A percentile compares a stretch with the other conserved stretches of the same genome.
Evolutionary conservation across 2,113 vertebrate species (phyloP).

Genomic region (Nesoenas mayeri): DNA sequence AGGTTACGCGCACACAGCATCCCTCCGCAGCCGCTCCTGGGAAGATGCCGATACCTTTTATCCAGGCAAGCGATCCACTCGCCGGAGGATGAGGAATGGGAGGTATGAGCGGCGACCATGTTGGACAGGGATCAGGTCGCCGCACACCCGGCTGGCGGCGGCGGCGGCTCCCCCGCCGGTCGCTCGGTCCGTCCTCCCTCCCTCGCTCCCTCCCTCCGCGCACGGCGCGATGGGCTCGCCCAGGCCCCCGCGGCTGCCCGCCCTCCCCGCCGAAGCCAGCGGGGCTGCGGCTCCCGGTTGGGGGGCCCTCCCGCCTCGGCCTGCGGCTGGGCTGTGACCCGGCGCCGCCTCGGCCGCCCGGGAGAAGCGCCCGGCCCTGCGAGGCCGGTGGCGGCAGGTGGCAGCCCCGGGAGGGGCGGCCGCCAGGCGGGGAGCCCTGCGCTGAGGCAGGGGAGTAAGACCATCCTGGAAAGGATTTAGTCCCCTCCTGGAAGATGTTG

Average conservation of each 20-base stretch:
- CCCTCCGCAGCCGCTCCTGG: neutral
- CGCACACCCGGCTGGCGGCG: constrained; percentile 19
- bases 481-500: neutral
- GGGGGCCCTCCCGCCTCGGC: neutral
- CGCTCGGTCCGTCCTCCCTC: neutral
- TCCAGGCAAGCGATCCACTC: constrained; percentile 95
- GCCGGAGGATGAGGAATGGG: constrained; percentile 85
- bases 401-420: neutral
- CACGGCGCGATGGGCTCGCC: constrained; percentile 7
- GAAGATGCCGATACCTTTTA: constrained; percentile 84
- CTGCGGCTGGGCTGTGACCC: neutral
- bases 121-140: constrained; percentile 69
- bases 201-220: neutral
- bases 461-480: neutral
- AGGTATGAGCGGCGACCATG: constrained; percentile 91
- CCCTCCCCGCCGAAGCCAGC: neutral
- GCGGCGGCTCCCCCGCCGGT: neutral
- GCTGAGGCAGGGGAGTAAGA: neutral
- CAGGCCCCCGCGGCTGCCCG: neutral
- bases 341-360: neutral
- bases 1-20: neutral
- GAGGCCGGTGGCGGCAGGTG: neutral
- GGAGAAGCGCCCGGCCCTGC: neutral
- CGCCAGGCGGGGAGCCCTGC: neutral
- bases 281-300: neutral